Evolutionary conservation across 1,140 invertebrate genomes (phyloP).

Genomic region (Chironomus striatipennis): DNA sequence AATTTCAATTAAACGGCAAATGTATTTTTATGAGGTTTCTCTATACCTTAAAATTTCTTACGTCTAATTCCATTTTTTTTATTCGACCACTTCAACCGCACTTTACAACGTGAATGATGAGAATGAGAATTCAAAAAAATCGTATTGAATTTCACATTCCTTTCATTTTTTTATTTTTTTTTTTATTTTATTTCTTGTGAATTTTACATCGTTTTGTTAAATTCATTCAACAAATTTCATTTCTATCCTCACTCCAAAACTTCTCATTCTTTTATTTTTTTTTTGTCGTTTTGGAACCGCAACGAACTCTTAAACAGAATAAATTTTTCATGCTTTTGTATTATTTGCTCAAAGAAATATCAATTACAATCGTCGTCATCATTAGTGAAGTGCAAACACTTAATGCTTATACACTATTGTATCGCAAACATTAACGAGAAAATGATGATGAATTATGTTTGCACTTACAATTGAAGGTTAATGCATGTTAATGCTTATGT

Average conservation of each 20-base stretch:
- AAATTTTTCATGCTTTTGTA: neutral
- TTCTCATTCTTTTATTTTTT: neutral
- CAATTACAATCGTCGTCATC: constrained; percentile 12
- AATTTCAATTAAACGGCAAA: constrained; percentile 2
- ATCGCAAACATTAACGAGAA: neutral
- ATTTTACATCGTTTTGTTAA: no score
- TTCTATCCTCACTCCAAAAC: neutral
- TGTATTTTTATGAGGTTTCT: constrained; percentile 1
- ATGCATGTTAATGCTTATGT: neutral
- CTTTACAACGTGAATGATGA: neutral
- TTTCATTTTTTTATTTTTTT: neutral
- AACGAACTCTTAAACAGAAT: neutral
- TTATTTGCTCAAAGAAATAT: constrained; percentile 14
- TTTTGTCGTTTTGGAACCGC: neutral
- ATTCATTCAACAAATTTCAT: no score
- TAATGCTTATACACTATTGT: neutral
- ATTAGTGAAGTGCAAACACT: constrained; percentile 12
- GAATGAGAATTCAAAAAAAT: neutral
- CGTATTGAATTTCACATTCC: constrained; percentile 17
- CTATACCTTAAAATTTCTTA: neutral
- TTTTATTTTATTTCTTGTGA: neutral
- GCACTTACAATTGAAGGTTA: neutral
- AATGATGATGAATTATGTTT: constrained; percentile 14
- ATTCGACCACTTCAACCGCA: neutral
- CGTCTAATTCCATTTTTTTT: neutral